phyloP scores from a whole-genome alignment of 1,140 invertebrate species.

The Trichomalopsis sarcophagae region DNA sequence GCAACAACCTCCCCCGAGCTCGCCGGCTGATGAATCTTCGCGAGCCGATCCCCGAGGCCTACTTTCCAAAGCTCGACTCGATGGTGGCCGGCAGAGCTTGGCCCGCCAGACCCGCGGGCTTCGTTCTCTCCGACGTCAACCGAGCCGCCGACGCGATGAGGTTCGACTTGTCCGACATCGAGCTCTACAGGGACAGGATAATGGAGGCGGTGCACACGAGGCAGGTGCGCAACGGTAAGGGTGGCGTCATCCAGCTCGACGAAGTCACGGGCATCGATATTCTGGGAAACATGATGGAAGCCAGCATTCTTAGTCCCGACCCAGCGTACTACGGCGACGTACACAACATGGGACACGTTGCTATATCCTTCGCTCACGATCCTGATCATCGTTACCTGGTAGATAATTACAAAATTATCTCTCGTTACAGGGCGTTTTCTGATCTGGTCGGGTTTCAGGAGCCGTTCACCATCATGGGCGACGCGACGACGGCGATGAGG shows the following conservation, averaged over 20 bases:
- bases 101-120: constrained; percentile 78
- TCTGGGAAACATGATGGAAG: constrained; percentile 87
- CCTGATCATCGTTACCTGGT: constrained; percentile 83
- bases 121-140: constrained; percentile 79
- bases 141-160: constrained; percentile 80
- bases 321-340: constrained; percentile 82
- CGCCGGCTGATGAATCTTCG: constrained; percentile 78
- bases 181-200: constrained; percentile 85
- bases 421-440: neutral
- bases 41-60: constrained; percentile 80
- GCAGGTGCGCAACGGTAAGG: constrained; percentile 73
- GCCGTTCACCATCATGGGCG: constrained; percentile 82
- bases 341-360: constrained; percentile 83
- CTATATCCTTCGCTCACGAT: constrained; percentile 83
- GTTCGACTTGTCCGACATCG: constrained; percentile 81
- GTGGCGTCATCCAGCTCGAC: constrained; percentile 76
- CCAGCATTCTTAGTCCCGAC: constrained; percentile 82
- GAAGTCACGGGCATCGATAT: constrained; percentile 86
- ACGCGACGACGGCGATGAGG: constrained; percentile 84
- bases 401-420: constrained; percentile 33
- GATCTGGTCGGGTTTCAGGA: constrained; percentile 69
- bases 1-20: constrained; percentile 69
- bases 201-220: constrained; percentile 84
- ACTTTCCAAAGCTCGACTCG: constrained; percentile 84
- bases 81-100: constrained; percentile 79